Base-by-base conservation (phyloP, 2,797 vertebrate genomes). In the Lepilemur ruficaudatus region DNA sequence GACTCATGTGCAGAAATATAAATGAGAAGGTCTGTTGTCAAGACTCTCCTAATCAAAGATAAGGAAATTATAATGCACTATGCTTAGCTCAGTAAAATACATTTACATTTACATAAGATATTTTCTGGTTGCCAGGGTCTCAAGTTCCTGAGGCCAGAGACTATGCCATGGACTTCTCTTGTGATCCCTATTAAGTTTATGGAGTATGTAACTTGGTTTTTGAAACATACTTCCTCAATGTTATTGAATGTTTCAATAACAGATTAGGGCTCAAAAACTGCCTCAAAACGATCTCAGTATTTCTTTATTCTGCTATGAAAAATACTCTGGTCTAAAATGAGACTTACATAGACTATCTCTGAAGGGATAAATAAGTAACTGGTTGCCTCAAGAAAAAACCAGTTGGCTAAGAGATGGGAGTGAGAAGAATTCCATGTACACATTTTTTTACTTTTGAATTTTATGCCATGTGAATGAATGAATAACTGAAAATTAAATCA, bases 231-330 rank as follows among this genome's bases (percentile, higher is more conserved):
- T 80, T 95, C 10, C 20, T 35, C 10, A 63, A 35, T 13, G 9
- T 65, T 67, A 52, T 15, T 52, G 30, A 94, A 94, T 63, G 43
- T 82, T 76, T 43, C 73, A 70, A 35, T 82, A 93, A 82, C 30
- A 67, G 59, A 91, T 80, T 87, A 70, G 25, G 22, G 5, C 52
- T 94, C 59, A 87, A 95, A 78, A 89, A 92, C 73, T 59, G 25
- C 76, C 76, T 92, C 57, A 95, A 78, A 89, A 92, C 73, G 52
- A 22, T 81, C 76, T 92, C 57, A 35, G 12, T 38, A 91, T 89
- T 52, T 67, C 46, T 80, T 95, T 18, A 7, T 82, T 91, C 65
- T 89, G 9, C 93, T 67, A 50, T 57, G 35, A 87, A 59, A 94
- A 86, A 70, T 43, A 76, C 20, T 67, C 73, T 43, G 14, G 8